Base-by-base conservation (phyloP, 1,140 invertebrate species). In the Pogonognathellus flavescens region DNA sequence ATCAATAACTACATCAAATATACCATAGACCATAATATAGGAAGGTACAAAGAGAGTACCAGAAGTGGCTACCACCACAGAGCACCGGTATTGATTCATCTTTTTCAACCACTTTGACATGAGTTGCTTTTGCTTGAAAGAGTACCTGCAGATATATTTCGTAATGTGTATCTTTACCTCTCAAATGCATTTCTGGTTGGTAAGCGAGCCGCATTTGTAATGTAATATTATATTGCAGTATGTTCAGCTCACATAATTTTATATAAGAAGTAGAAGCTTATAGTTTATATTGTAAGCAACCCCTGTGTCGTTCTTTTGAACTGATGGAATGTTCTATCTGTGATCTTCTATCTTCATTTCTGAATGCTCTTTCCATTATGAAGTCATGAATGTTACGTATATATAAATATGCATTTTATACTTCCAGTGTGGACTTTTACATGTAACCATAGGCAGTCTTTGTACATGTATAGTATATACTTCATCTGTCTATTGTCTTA, bases 51-150 rank as follows among this genome's bases (percentile, higher is more conserved):
- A 41, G 6, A 41, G 31, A 41, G 31, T 3, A 41, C 31, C 6
- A 1, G 2, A 41, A 9, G 9, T 20, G n/a, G 22, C n/a, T 60
- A 10, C 11, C 25, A 66, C n/a, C n/a, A n/a, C n/a, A n/a, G n/a
- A n/a, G n/a, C 25, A 66, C 20, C 11, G 20, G 20, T 66, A 66
- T 66, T 66, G 62, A 66, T 66, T 66, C 25, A 66, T 25, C 62
- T 66, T 31, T 25, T 11, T 25, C 20, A 66, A 66, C 25, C 62
- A 66, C 62, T 66, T 66, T 66, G 62, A 31, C 62, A 25, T 66
- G 62, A 66, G 20, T 25, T 66, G 3, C 62, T 66, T 25, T 66
- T 25, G 10, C 62, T 25, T 41, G 31, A 41, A 41, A 41, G 31
- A 41, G 31, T 41, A 41, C 31, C 31, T 41, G 1, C 31, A 41